Conservation (phyloP, 2,888 invertebrate species). For the Ptilodon capucinus region DNA sequence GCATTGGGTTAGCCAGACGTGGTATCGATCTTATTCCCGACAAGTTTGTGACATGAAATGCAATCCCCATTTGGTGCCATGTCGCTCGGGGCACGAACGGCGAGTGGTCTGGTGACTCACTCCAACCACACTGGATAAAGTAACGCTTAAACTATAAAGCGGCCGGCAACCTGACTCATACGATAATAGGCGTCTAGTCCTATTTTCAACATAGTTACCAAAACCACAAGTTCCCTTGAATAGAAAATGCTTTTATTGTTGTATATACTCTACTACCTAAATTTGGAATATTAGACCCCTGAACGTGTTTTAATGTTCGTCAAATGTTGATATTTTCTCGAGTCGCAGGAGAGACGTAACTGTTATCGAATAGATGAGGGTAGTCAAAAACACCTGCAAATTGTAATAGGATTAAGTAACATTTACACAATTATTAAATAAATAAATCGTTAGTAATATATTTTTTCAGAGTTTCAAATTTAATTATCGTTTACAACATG, state of each 20-base stretch:
- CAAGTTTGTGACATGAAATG: slow-evolving; percentile 52
- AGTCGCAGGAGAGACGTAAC: background rate
- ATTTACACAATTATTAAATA: too few species aligned
- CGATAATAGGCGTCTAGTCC: slow-evolving; percentile 6
- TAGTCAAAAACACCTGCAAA: too few species aligned
- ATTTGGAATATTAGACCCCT: slow-evolving; percentile 1
- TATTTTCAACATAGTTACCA: slow-evolving; percentile 8
- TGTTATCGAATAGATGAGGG: too few species aligned
- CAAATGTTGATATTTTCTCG: background rate
- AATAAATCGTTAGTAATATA: too few species aligned
- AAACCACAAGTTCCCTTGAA: slow-evolving; percentile 5
- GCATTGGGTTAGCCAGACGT: slow-evolving; percentile 12
- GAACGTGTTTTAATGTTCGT: slow-evolving; percentile 7
- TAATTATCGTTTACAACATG: too few species aligned
- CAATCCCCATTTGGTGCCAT: slow-evolving; percentile 57
- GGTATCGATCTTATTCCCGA: slow-evolving; percentile 41
- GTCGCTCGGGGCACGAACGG: slow-evolving; percentile 56
- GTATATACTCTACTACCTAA: slow-evolving; percentile 1
- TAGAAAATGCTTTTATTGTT: slow-evolving; percentile 3
- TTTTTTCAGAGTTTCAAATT: too few species aligned
- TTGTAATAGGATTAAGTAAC: too few species aligned
- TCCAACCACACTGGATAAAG: slow-evolving; percentile 11
- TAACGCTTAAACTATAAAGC: slow-evolving; percentile 30
- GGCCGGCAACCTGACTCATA: slow-evolving; percentile 30
- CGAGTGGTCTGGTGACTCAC: slow-evolving; percentile 47